Evolutionary conservation across 2,888 invertebrate species (phyloP).

Genomic region (Arenicola marina): DNA sequence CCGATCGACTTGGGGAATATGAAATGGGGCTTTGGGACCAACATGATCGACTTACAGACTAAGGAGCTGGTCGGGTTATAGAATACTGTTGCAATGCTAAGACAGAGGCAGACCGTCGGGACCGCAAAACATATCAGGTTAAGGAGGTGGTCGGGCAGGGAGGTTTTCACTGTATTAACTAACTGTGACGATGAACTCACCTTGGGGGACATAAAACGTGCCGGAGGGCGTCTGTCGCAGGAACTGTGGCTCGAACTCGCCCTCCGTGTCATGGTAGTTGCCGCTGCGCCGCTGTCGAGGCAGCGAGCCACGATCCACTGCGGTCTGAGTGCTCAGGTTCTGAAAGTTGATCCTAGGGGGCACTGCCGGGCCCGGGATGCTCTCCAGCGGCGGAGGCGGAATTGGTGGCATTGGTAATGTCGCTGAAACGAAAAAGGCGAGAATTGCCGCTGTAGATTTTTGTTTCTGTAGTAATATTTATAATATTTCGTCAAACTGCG

Average conservation of each 20-base stretch:
- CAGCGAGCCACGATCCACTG: constrained; percentile 6
- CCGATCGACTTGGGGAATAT: too few species aligned
- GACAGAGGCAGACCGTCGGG: too few species aligned
- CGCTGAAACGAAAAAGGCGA: neutral
- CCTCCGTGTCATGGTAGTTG: constrained; percentile 46
- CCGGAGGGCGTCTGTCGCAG: constrained; percentile 51
- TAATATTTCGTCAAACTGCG: too few species aligned
- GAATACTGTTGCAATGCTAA: too few species aligned
- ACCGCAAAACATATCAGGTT: too few species aligned
- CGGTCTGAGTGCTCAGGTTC: neutral
- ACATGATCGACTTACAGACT: too few species aligned
- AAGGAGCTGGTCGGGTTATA: too few species aligned
- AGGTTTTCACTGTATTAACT: too few species aligned
- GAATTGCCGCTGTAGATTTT: neutral
- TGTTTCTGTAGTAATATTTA: neutral
- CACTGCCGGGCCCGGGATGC: constrained; percentile 28
- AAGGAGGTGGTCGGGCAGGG: too few species aligned
- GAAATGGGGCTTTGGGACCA: too few species aligned
- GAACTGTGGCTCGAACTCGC: constrained; percentile 52
- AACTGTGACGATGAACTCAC: neutral
- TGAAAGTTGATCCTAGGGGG: constrained; percentile 19
- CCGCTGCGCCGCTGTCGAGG: constrained; percentile 20
- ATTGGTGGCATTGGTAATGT: constrained; percentile 36
- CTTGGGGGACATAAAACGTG: constrained; percentile 44
- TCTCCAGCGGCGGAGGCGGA: constrained; percentile 37